These are phyloP conservation scores for Hypena proboscidalis DNA, from an alignment of 2,888 invertebrate genomes.

Conservation along the genomic window DNA sequence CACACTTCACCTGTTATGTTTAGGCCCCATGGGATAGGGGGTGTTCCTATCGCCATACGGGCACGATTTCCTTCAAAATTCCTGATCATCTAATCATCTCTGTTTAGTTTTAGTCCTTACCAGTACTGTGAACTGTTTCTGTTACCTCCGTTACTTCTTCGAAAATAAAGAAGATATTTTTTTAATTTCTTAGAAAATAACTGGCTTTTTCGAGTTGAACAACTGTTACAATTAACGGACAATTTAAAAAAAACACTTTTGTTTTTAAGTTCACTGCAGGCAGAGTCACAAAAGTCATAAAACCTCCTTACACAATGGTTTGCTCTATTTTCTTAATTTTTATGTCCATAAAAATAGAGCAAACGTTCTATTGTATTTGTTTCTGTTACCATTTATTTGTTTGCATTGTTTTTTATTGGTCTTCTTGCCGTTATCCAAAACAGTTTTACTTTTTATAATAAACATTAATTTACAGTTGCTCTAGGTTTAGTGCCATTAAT, in stretches of 20 bases:
- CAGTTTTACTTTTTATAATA: slow-evolving; percentile 32
- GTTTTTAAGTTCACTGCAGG: slow-evolving; percentile 35
- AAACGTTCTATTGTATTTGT: slow-evolving; percentile 39
- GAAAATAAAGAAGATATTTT: slow-evolving; percentile 16
- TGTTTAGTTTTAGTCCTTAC: too few species aligned
- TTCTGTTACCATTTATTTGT: slow-evolving; percentile 36
- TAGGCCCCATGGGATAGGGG: too few species aligned
- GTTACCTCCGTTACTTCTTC: slow-evolving; percentile 2
- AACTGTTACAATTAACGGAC: slow-evolving; percentile 72
- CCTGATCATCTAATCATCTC: too few species aligned
- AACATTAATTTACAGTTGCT: slow-evolving; percentile 18
- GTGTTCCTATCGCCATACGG: too few species aligned
- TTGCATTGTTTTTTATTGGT: slow-evolving; percentile 32
- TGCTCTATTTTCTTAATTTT: slow-evolving; percentile 74
- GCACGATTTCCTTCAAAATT: too few species aligned
- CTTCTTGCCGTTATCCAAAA: slow-evolving; percentile 20
- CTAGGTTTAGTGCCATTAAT: slow-evolving; percentile 6
- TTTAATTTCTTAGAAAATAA: slow-evolving; percentile 7
- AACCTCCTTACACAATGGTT: slow-evolving; percentile 51
- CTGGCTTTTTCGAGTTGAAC: slow-evolving; percentile 31
- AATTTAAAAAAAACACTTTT: slow-evolving; percentile 39
- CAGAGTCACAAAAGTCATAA: slow-evolving; percentile 39
- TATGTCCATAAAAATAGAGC: slow-evolving; percentile 60
- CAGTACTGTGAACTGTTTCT: too few species aligned
- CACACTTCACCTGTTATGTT: too few species aligned